Base-by-base conservation (phyloP, 2,113 vertebrate species). In the Ovis canadensis region DNA sequence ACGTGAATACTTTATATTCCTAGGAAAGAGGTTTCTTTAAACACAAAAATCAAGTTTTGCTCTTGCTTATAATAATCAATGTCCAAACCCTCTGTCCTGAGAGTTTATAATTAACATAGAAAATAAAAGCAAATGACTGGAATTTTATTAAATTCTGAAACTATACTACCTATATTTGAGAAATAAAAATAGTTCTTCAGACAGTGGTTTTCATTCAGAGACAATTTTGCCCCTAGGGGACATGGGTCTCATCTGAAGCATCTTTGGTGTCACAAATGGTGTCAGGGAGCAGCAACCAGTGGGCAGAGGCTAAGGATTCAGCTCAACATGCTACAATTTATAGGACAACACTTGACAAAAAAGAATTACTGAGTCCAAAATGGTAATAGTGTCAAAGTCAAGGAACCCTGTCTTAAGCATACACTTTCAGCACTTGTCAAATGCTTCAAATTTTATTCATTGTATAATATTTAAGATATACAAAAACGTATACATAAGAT, bases 101-200 rank as follows among this genome's bases (percentile, higher is more conserved):
- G 90, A 31, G 7, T 84, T 48, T 67, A 67, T 78, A 64, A 67
- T 33, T 27, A 55, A 89, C 43, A 85, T 8, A 78, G 23, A 90
- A 95, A 96, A 90, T 23, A 83, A 92, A 81, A 95, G 59, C 8
- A 94, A 96, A 80, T n/a, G 16, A 86, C 1, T 48, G 9, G 36
- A 90, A 90, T 14, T 15, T n/a, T 36, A 78, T 81, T 36, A 83
- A 67, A 78, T 90, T 96, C 40, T 92, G 17, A 96, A 96, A 97
- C 8, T n/a, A 62, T 87, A 82, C 33, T 71, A 52, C 2, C 3
- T 36, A 43, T 81, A 57, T 88, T 94, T 59, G 43, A 91, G 52
- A 95, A 94, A 83, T 74, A 81, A 96, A 60, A 94, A 19, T 50
- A 59, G 74, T 92, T 97, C 5, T 54, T 86, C 81, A 91, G 33